Evolutionary conservation across 1,140 invertebrate genomes (phyloP), one percentile per base, ranked within the genome.

Genomic region (Apocrypta bakeri): DNA sequence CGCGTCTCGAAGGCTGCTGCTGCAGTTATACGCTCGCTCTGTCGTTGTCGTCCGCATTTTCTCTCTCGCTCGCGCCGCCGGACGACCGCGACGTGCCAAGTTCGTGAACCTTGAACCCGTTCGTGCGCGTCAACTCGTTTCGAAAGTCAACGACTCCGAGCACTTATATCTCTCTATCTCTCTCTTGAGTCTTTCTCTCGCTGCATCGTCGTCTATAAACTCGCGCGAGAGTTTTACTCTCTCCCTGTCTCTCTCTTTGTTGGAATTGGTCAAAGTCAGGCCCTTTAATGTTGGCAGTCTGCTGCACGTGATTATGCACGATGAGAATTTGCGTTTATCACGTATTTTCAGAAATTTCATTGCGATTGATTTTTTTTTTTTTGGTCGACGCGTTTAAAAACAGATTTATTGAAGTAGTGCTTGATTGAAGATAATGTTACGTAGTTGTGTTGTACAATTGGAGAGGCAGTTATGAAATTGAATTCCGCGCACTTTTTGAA

Each of bases 71-170:
- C 48, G n/a, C 37, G 7, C 63, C 86, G 82, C 81, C 86, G 84
- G n/a, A 64, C 31, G 48, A 63, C 69, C 74, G 85, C 86, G 87
- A 86, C 86, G 87, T 89, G 86, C 85, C 88, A 89, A 89, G 88
- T 89, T 89, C 88, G 84, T 84, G 88, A 89, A 89, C 88, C 88
- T 89, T 89, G 88, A 89, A 89, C 88, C 87, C 80, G 85, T 74
- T 86, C 80, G 72, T 75, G 40, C 81, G 82, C 84, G 81, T 82
- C 85, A 84, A 86, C 84, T 88, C 84, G 84, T 88, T 88, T 86
- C 83, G 85, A 87, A 86, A 87, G 86, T 87, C 82, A 85, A 83
- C 81, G 83, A 84, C 83, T 84, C 71, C 72, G 25, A 42, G 48
- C 71, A 33, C 78, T 71, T 69, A 24, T 69, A 21, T 63, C 29